Evolutionary conservation across 2,888 invertebrate genomes (phyloP), one percentile per base, ranked within the genome.

Genomic region (Conchocele bisecta): DNA sequence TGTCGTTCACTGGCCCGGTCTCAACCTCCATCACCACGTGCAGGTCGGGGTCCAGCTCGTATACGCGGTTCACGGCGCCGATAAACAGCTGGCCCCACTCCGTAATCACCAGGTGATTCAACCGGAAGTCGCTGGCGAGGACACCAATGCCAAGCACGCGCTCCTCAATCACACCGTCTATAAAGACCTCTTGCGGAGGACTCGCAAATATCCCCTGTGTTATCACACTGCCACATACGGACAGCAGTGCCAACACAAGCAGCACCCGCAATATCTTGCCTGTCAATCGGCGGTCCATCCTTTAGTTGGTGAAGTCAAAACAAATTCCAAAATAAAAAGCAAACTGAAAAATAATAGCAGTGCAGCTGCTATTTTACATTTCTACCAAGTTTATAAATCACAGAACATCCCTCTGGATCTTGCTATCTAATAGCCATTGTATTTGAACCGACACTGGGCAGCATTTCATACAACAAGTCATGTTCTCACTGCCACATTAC

Each of bases 41-140:
- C 85, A 98, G 93, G 88, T 97, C 96, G 42, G 96, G 95, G 60
- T 97, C 96, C 57, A 98, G 93, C 92, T 98, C 98, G 92, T 96
- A 98, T 79, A 98, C 94, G 75, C 95, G 94, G 93, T 98, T 98
- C 79, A 97, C 96, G 70, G 96, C 98, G 80, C 98, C 98, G 79
- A 98, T 94, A 93, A 94, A 95, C 26, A 95, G 46, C 15, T 68
- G 50, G 11, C 74, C 74, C 74, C 74, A 71, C 53, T 77, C 77
- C n/a, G 73, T 64, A 5, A 77, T 51, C 6, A 77, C 68, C 58
- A 77, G 57, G 37, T 74, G 73, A 60, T 74, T 77, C 33, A 74
- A 41, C 44, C 71, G 60, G 50, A 74, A 77, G 13, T 50, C 56
- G 31, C 51, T 20, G 1, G 74, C 74, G 53, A 35, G 64, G 2